Percentiles rank a stretch among this genome's conserved stretches.
Evolutionary conservation across 92 coral and sea anemone species (phyloP).

Genomic region (Scolanthus callimorphus): DNA sequence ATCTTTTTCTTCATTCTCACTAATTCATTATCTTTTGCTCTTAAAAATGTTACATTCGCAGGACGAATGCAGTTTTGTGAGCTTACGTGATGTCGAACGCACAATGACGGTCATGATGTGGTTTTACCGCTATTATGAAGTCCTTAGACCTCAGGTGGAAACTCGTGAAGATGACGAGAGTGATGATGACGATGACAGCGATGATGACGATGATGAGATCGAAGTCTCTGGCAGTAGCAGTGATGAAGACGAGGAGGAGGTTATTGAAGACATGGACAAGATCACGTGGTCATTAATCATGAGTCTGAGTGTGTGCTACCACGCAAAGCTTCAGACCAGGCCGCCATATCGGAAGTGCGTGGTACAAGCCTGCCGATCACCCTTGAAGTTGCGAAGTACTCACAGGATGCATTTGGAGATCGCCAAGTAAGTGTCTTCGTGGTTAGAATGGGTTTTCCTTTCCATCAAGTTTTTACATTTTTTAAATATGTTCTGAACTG

Average conservation of each 20-base stretch:
- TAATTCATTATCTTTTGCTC: no score
- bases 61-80: slow-evolving; percentile 94
- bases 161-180: slow-evolving; percentile 6
- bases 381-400: no score
- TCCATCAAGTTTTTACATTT: no score
- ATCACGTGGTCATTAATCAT: slow-evolving; percentile 74
- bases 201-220: slow-evolving; percentile 9
- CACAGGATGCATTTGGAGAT: no score
- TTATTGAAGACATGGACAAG: slow-evolving; percentile 10
- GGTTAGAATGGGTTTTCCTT: no score
- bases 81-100: slow-evolving; percentile 93
- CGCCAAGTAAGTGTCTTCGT: no score
- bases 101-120: slow-evolving; percentile 87
- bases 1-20: no score
- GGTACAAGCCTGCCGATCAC: slow-evolving; percentile 37
- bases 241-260: slow-evolving; percentile 6
- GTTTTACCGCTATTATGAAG: slow-evolving; percentile 68
- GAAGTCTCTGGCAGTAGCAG: slow-evolving; percentile 3
- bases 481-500: no score
- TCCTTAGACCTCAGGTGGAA: slow-evolving; percentile 41
- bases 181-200: slow-evolving; percentile 20
- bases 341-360: slow-evolving; percentile 47
- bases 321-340: slow-evolving; percentile 63
- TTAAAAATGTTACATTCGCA: slow-evolving; percentile 11
- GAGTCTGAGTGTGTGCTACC: slow-evolving; percentile 81